A percentile compares a stretch with the other conserved stretches of the same genome.
phyloP scores from a whole-genome alignment of 1,140 invertebrate genomes.

The Hycleus cichorii region DNA sequence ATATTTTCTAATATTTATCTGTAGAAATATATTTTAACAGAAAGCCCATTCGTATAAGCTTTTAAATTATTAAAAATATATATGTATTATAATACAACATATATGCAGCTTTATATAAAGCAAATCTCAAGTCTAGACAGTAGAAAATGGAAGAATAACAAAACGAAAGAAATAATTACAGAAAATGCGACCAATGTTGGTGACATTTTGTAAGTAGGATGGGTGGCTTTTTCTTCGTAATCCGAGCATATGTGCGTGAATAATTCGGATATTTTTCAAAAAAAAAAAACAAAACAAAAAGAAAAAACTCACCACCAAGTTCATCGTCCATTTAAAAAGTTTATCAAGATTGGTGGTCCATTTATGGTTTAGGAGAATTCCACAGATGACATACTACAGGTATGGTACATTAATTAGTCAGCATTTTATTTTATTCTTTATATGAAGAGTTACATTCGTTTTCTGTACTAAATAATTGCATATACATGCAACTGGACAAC shows the following conservation, averaged over 20 bases:
- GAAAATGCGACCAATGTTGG: no score
- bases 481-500: neutral
- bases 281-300: neutral
- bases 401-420: constrained; percentile 15
- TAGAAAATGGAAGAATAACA: no score
- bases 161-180: no score
- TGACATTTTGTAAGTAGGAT: no score
- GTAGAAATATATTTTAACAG: no score
- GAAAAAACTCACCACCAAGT: neutral
- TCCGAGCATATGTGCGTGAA: constrained; percentile 13
- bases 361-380: constrained; percentile 13
- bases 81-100: no score
- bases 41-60: no score
- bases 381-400: constrained; percentile 13
- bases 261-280: constrained; percentile 14
- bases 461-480: constrained; percentile 11
- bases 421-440: constrained; percentile 9
- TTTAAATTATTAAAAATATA: no score
- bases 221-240: constrained; percentile 10
- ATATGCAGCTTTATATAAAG: no score
- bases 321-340: constrained; percentile 14
- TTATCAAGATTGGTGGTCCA: constrained; percentile 16
- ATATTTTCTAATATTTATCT: no score
- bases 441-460: constrained; percentile 2
- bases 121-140: no score